Base-by-base conservation (phyloP, 2,113 vertebrate species). In the Promerops cafer region DNA sequence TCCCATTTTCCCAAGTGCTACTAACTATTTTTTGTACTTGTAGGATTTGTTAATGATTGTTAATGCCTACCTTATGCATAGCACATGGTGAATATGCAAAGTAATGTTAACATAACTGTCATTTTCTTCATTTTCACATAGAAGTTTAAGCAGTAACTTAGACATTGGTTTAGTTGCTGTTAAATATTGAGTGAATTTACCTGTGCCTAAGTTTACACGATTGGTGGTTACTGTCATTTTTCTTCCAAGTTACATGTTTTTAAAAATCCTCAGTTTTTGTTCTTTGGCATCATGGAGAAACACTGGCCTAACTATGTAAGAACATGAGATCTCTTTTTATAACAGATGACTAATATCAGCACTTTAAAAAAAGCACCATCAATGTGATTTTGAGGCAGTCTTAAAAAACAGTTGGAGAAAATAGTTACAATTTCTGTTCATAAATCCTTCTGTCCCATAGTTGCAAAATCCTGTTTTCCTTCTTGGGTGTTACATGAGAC, bases 1-100 rank as follows among this genome's bases (percentile, higher is more conserved):
- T 94, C 96, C 94, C 31, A 4, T 93, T 90, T 93, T 76, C 65
- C 30, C 45, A 96, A 81, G 45, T 94, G 81, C 80, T 95, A 72
- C 61, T 96, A 95, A 21, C 56, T 70, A 42, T 40, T 8, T 72
- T 92, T 90, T 96, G 61, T 80, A 68, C 61, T 35, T 94, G 26
- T 75, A 92, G 61, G 35, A 88, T 75, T 93, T 92, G 74, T 92
- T 84, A 82, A 64, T 70, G 47, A 65, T 49, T 68, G 39, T 74
- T 79, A 59, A 72, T 52, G 28, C 52, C 28, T 85, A 60, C 40
- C n/a, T 79, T 83, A 59, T 18, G 30, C 71, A 64, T 52, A 89
- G 71, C 7, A 9, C 49, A 90, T 84, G 27, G 76, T 95, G 77
- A 40, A 56, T 61, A 50, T 56, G 86, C 72, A 86, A 76, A 89